Conservation (phyloP, 30 jellyfish, hydroid and myxozoan genomes). For the Turritopsis rubra region DNA sequence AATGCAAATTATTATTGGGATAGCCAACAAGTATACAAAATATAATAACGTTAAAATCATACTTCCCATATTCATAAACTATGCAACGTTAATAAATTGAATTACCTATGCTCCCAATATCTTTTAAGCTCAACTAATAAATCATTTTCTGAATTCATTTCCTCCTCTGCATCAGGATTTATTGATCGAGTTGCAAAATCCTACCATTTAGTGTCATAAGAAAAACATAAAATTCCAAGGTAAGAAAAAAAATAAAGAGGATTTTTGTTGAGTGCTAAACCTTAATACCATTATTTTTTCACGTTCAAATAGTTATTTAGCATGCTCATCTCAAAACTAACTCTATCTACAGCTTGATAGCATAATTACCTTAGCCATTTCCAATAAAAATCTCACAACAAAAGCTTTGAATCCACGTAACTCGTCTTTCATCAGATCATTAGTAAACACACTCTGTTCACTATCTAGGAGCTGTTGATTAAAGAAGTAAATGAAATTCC, state of each 20-base stretch:
- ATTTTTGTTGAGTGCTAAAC: too few relatives aligned
- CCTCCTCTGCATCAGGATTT: conserved; percentile 11
- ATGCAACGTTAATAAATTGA: neutral
- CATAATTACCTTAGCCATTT: conserved; percentile 59
- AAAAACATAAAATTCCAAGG: too few relatives aligned
- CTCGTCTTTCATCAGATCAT: conserved; percentile 26
- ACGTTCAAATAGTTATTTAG: too few relatives aligned
- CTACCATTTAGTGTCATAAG: too few relatives aligned
- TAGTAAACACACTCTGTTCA: conserved; percentile 47
- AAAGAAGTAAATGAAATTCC: conserved; percentile 47
- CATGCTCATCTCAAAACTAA: too few relatives aligned
- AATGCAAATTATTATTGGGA: too few relatives aligned
- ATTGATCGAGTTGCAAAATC: conserved; percentile 63
- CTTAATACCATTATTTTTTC: too few relatives aligned
- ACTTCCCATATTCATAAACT: too few relatives aligned
- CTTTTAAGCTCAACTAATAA: conserved; percentile 31
- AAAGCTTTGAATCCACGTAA: conserved; percentile 58
- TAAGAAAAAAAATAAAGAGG: too few relatives aligned
- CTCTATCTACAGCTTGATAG: too few relatives aligned
- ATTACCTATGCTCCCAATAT: conserved; percentile 51
- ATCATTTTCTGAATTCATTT: conserved; percentile 3
- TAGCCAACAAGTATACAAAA: too few relatives aligned
- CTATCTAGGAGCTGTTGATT: conserved; percentile 44
- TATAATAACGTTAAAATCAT: too few relatives aligned
- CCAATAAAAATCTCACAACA: conserved; percentile 52